Evolutionary conservation across 2,113 vertebrate genomes (phyloP).

Genomic region (Coregonus clupeaformis): DNA sequence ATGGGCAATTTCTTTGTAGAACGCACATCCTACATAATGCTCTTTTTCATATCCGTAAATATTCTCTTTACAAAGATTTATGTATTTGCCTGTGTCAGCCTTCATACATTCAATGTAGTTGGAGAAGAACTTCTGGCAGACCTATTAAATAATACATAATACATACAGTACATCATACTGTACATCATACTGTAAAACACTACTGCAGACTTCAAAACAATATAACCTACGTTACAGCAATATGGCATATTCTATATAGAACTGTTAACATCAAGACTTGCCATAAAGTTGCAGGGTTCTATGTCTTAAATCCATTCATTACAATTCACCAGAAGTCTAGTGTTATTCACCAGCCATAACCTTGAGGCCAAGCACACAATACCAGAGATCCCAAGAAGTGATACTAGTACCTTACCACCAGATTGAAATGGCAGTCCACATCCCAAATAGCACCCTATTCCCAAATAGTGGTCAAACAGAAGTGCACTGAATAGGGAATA

Average conservation of each 20-base stretch:
- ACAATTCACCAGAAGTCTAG: too few relatives aligned
- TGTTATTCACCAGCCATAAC: too few relatives aligned
- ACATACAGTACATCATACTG: neutral
- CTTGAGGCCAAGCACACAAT: too few relatives aligned
- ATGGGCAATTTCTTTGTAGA: conserved; percentile 51
- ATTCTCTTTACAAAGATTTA: conserved; percentile 40
- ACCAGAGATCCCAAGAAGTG: too few relatives aligned
- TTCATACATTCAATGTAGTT: conserved; percentile 30
- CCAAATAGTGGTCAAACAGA: neutral
- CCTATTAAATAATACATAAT: conserved; percentile 3
- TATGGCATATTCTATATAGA: neutral
- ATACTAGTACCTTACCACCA: too few relatives aligned
- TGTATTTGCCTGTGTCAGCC: neutral
- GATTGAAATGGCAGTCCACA: too few relatives aligned
- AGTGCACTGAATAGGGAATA: too few relatives aligned
- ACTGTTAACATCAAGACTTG: neutral
- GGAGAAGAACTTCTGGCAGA: conserved; percentile 38
- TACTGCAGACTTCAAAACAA: neutral
- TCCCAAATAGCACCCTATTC: neutral
- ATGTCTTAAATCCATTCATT: too few relatives aligned
- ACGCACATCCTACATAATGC: conserved; percentile 38
- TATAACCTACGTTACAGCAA: neutral
- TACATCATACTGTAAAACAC: neutral
- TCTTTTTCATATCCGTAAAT: conserved; percentile 22
- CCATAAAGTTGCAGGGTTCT: too few relatives aligned